Percentiles rank a stretch among this genome's conserved stretches.
Evolutionary conservation across 2,797 vertebrate genomes (phyloP).

Genomic region (Oreonectes daqikongensis): DNA sequence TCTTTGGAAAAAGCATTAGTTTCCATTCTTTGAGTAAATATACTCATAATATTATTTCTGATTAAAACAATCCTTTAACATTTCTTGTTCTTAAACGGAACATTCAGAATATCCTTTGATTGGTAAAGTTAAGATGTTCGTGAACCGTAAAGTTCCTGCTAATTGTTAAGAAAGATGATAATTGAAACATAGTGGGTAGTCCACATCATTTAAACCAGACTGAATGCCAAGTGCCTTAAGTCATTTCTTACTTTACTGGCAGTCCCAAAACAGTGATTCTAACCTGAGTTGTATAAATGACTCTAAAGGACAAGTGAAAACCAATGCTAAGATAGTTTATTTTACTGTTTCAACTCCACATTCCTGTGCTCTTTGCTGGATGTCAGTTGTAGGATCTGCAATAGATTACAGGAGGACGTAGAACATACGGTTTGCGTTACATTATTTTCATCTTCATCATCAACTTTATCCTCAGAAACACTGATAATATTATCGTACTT

Average conservation of each 20-base stretch:
- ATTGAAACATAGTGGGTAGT: slow-evolving; percentile 30
- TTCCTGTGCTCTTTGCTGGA: slow-evolving; percentile 6
- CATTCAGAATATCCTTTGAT: neutral
- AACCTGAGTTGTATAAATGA: slow-evolving; percentile 25
- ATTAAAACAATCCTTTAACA: neutral
- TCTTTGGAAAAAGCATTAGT: no score
- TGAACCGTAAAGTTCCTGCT: slow-evolving; percentile 1
- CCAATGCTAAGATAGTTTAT: slow-evolving; percentile 50
- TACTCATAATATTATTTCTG: neutral
- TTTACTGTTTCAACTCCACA: slow-evolving; percentile 40
- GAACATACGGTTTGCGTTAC: slow-evolving; percentile 4
- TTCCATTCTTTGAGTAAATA: neutral
- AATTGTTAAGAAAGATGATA: slow-evolving; percentile 17
- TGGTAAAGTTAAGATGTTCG: neutral
- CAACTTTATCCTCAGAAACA: slow-evolving; percentile 15
- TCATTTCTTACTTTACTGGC: slow-evolving; percentile 37
- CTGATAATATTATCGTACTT: neutral
- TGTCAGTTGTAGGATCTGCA: neutral
- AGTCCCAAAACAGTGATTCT: slow-evolving; percentile 24
- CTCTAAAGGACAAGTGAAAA: slow-evolving; percentile 29
- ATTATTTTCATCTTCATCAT: slow-evolving; percentile 26
- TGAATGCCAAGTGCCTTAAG: slow-evolving; percentile 30
- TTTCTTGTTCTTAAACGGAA: slow-evolving; percentile 1
- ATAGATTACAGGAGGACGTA: neutral
- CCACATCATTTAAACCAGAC: slow-evolving; percentile 17